Evolutionary conservation across 1,140 invertebrate genomes (phyloP), one percentile per base, ranked within the genome.

Genomic region (Drosophila pandora): DNA sequence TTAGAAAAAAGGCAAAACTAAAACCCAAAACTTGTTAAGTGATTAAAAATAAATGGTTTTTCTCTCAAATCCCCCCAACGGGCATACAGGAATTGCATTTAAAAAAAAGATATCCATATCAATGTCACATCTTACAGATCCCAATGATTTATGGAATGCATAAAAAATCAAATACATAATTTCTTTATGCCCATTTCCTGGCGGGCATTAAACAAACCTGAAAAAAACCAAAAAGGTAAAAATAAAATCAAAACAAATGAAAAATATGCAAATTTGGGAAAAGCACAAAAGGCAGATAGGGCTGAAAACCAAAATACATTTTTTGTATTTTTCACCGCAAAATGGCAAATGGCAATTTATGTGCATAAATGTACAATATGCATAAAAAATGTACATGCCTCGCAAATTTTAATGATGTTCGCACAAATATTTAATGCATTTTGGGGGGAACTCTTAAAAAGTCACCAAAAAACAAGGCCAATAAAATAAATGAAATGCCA

Each of bases 311-410:
- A 60, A 78, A 34, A 78, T 28, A 73, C 53, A 47, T 56, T 71
- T 76, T 76, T 64, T 56, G 41, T 52, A 37, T 63, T 58, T 75
- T 56, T 23, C n/a, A 61, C 77, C 78, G 60, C 77, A 75, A 80
- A 79, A 80, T 43, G 71, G 34, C 76, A 79, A 79, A 79, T 79
- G 77, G 71, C 70, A 71, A 80, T 80, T 80, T 76, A 62, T 80
- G 68, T 76, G 50, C 77, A 79, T 79, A 73, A 79, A 77, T 64
- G 67, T 59, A 28, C 25, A 28, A 65, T 65, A 48, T 53, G 32
- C 49, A 53, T 47, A 62, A 65, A 65, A 28, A 28, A 28, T 28
- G 25, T 28, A 63, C 52, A 67, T 63, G 17, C 10, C 28, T n/a
- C 63, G 69, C 32, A 69, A 71, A 63, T 60, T 71, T 76, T 76